Base-by-base conservation (phyloP, 2,888 invertebrate genomes). In the Panopea generosa region DNA sequence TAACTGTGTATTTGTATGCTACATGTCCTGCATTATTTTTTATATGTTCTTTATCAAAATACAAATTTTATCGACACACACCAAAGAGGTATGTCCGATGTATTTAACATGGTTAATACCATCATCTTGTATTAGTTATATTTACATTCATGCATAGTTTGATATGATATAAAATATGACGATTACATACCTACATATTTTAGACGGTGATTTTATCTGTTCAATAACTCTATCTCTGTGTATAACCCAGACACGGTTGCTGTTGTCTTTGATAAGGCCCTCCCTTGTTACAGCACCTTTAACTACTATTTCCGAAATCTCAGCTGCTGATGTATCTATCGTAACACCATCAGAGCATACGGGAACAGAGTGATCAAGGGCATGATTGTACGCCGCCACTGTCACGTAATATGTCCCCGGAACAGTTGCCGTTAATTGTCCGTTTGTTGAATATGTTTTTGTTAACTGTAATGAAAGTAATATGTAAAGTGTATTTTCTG, bases 331-430 rank as follows among this genome's bases (percentile, higher is more conserved):
- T 3, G 56, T 60, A 47, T 84, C 83, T 7, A 87, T 62, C 0
- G 72, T 76, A 2, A 88, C 80, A 26, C 88, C 88, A 67, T 88
- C 86, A 24, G 86, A 87, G 73, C 88, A 88, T 14, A 87, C 86
- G 0, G 85, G 82, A 14, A 69, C 71, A n/a, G 86, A 86, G 7
- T 77, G 73, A 20, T 78, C 84, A 6, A 85, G 57, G 3, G 87
- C 88, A 33, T 79, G 77, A 66, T 88, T 88, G 49, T 78, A 86
- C 7, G 86, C 87, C 16, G 84, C 86, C 2, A 88, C 86, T 6
- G 86, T 85, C 2, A 85, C 67, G 55, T 77, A 78, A 45, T 87
- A 88, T 11, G 53, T 73, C 0, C 84, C 87, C 11, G 75, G 63
- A 2, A 27, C 52, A 2, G 79, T 53, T 11, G 80, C 86, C 22